These are phyloP conservation scores for Uloborus plumipes DNA, from an alignment of 2,888 invertebrate species.

Conservation along the genomic window DNA sequence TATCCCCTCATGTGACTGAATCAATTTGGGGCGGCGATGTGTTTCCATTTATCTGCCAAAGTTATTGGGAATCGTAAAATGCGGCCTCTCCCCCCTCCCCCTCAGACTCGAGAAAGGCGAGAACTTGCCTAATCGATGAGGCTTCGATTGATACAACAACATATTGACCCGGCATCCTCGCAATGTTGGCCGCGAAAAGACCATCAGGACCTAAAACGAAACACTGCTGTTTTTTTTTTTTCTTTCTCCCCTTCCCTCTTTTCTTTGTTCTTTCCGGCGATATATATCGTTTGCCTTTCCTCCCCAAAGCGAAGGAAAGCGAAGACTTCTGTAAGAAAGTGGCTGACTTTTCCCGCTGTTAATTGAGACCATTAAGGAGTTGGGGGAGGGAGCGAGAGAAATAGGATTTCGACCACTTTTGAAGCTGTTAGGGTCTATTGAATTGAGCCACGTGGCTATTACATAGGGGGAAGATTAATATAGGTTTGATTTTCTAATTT, in stretches of 20 bases:
- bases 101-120: conserved; percentile 32
- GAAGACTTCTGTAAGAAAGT: conserved; percentile 30
- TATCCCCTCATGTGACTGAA: conserved; percentile 30
- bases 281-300: conserved; percentile 38
- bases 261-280: conserved; percentile 19
- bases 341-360: conserved; percentile 27
- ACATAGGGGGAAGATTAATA: no score
- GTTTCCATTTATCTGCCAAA: conserved; percentile 64
- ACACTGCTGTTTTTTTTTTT: conserved; percentile 12
- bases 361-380: conserved; percentile 46
- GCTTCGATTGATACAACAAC: conserved; percentile 59
- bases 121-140: conserved; percentile 59
- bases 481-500: no score
- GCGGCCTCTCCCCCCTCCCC: conserved; percentile 37
- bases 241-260: neutral
- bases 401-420: neutral
- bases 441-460: no score
- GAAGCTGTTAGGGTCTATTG: no score
- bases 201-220: conserved; percentile 35
- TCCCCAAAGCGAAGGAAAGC: no score
- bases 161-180: conserved; percentile 55
- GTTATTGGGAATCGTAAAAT: conserved; percentile 64
- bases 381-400: conserved; percentile 1
- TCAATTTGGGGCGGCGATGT: conserved; percentile 63
- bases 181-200: conserved; percentile 27